Base-by-base conservation (phyloP, 2,797 vertebrate genomes). In the Spinibarbus caldwelli region DNA sequence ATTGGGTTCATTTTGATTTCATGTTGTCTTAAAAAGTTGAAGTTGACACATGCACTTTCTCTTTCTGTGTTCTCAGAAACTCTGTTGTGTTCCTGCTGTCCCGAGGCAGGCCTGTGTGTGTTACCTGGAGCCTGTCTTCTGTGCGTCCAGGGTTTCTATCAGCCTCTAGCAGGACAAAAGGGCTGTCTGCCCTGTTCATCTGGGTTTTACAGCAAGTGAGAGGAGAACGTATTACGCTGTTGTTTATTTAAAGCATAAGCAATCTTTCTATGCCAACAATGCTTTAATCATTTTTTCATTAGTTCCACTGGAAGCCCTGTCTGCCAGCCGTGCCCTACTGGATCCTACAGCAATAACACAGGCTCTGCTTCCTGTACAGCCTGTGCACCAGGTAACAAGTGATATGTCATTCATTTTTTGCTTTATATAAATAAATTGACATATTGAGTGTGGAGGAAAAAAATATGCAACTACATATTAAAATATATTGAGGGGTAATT, bases 181-280 rank as follows among this genome's bases (percentile, higher is more conserved):
- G 86, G 81, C 0, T 98, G 97, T 89, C 80, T 95, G 84, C 95
- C 96, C 34, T 98, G 97, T 86, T 89, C 84, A 0, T 92, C n/a
- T 47, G 97, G 97, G 0, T 94, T 47, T 83, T 97, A 96, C 83
- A 85, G 90, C 89, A 96, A 96, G 97, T 98, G 91, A 93, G 93
- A 72, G 21, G 26, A 79, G 38, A 70, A 59, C 19, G 1, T 11
- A 17, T 68, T 68, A 21, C 8, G 5, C 10, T 38, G 29, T 76
- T 67, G 31, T 49, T 52, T 41, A 49, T 43, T 78, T 2, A 14
- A 78, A 66, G 43, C 14, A n/a, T 47, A 19, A 4, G 23, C 9
- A 11, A 15, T 59, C 2, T 54, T 59, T 5, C 36, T 12, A 6
- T n/a, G 2, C 2, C 52, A 78, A 31, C 6, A 6, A 14, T 59